Evolutionary conservation across 2,888 invertebrate species (phyloP).

Genomic region (Marasmarcha lunaedactyla): DNA sequence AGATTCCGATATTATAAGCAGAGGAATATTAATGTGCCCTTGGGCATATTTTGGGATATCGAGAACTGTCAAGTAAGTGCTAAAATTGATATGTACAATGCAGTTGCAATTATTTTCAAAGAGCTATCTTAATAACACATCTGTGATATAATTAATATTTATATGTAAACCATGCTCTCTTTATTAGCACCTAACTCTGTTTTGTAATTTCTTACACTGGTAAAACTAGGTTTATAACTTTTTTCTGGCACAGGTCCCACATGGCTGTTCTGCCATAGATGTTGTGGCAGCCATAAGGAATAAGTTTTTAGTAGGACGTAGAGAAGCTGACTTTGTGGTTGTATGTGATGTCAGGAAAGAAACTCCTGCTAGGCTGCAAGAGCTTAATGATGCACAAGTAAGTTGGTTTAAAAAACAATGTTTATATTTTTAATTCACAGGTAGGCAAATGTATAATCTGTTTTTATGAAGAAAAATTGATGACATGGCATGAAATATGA

Average conservation of each 20-base stretch:
- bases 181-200: too few species aligned
- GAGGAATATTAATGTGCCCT: constrained; percentile 57
- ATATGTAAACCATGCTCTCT: too few species aligned
- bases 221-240: too few species aligned
- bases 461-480: too few species aligned
- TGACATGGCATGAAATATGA: too few species aligned
- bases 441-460: too few species aligned
- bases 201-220: too few species aligned
- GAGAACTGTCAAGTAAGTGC: constrained; percentile 83
- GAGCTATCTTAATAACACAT: too few species aligned
- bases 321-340: constrained; percentile 90
- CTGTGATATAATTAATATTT: too few species aligned
- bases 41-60: constrained; percentile 94
- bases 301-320: constrained; percentile 78
- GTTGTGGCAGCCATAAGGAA: constrained; percentile 82
- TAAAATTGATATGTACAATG: too few species aligned
- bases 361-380: constrained; percentile 78
- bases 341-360: constrained; percentile 92
- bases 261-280: constrained; percentile 82
- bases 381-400: constrained; percentile 87
- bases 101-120: constrained; percentile 2
- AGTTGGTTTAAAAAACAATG: constrained; percentile 22
- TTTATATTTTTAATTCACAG: too few species aligned
- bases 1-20: constrained; percentile 51
- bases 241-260: constrained; percentile 72